A percentile compares a stretch with the other conserved stretches of the same genome.
Evolutionary conservation across 2,113 vertebrate genomes (phyloP).

Genomic region (Mixornis gularis): DNA sequence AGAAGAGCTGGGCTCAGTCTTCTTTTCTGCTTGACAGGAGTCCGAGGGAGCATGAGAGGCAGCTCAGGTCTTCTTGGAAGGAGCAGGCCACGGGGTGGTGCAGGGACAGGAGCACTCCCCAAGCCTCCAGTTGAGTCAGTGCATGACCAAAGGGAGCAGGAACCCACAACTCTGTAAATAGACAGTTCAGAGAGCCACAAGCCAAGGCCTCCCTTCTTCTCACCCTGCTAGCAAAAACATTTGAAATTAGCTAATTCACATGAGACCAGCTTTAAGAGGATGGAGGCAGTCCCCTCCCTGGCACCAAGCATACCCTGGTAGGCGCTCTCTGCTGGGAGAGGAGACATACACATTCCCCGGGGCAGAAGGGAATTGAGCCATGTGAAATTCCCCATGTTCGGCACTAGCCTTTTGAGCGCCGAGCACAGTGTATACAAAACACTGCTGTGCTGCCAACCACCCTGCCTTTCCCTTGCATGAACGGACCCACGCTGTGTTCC

Average conservation of each 20-base stretch:
- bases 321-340: background rate
- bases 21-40: background rate
- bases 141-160: accelerated
- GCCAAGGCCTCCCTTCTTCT: background rate
- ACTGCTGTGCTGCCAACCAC: background rate
- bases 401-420: background rate
- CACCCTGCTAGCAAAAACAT: background rate
- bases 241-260: background rate
- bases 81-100: background rate
- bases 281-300: background rate
- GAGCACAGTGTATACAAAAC: background rate
- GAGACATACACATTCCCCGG: background rate
- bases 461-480: conserved; percentile 16
- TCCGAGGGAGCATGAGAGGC: background rate
- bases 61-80: background rate
- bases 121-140: background rate
- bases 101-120: background rate
- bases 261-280: background rate
- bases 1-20: background rate
- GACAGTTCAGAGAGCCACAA: background rate
- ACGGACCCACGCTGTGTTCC: background rate
- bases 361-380: conserved; percentile 23
- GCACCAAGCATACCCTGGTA: background rate
- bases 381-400: background rate
- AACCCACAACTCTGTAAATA: background rate